Base-by-base conservation (phyloP, 2,888 invertebrate genomes). In the Allolobophora icterica region DNA sequence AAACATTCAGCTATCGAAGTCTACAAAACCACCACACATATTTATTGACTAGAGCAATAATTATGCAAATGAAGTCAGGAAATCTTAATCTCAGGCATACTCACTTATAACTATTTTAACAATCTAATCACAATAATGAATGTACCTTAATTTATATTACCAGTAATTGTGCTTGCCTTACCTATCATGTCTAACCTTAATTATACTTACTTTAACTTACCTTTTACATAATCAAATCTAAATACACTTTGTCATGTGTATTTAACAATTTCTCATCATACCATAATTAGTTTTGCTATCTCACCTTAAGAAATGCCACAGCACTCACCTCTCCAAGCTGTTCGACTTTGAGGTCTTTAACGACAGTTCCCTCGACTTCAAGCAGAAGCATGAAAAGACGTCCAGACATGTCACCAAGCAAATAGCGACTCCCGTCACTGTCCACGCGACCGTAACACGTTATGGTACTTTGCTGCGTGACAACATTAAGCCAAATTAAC, bases 361-460 rank as follows among this genome's bases (percentile, higher is more conserved):
- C 98, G 0, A 96, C 96, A 92, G 96, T 96, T 90, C 95, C 97
- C 92, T 97, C 97, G 91, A 97, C 97, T 94, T 99, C 98, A 91
- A 99, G 96, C 93, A 99, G 97, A 84, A 99, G 96, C 99, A 99
- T 99, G 95, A 98, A 99, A 91, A 99, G 96, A 93, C 98, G 94
- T 0, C 99, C 99, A 30, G 97, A 97, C 96, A 98, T 97, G 94
- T 99, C 99, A 0, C 99, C 99, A 52, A 99, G 96, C 91, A 96
- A 93, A 96, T 99, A 99, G 13, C 99, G 97, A 89, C 97, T 96
- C 4, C 99, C 99, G 94, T 97, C 97, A 17, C 97, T 96, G 95
- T 99, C 99, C 84, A 99, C 98, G 95, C 97, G 97, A 87, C 98
- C 98, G 95, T 98, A 99, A 95, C 99, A 99, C 92, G 97, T 97